Evolutionary conservation across 1,140 invertebrate species (phyloP), one percentile per base, ranked within the genome.

Genomic region (Glossosoma conforme): DNA sequence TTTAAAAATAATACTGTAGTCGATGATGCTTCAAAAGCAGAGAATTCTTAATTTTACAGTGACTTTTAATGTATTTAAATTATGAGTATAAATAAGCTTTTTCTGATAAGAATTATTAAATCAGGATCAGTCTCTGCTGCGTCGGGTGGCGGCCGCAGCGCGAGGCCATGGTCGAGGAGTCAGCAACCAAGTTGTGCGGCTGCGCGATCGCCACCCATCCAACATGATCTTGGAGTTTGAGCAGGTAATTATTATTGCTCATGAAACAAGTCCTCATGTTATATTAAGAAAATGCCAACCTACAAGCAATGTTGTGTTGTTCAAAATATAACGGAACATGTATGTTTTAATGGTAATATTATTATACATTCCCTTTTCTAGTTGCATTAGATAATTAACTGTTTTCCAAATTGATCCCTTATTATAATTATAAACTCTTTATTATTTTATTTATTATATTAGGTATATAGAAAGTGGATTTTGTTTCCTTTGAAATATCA

Each of bases 91-190:
- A 37, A 37, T 37, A 37, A 37, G 15, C 5, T 6, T 37, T 8
- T 37, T 13, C 14, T 17, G 2, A 35, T 35, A 33, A 20, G 13
- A n/a, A n/a, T n/a, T n/a, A n/a, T n/a, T n/a, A n/a, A n/a, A 22
- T 32, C 20, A 58, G 56, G 52, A 58, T 38, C 56, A 58, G 36
- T 47, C 40, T 28, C 25, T 58, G 11, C 28, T 58, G 44, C 22
- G 52, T 19, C 51, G 38, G 22, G 56, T 58, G 15, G 56, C 56
- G 3, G 56, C 52, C 0, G 52, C 52, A 24, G 56, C 52, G 13
- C 25, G 52, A 3, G 52, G 52, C 3, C 22, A 52, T 20, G 52
- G 52, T n/a, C 22, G 52, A 33, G 47, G 46, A 10, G 40, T 19
- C 22, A 19, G 25, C 4, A n/a, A n/a, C n/a, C 45, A 47, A 25